Evolutionary conservation across 2,113 vertebrate species (phyloP).

Genomic region (Aviceda subcristata): DNA sequence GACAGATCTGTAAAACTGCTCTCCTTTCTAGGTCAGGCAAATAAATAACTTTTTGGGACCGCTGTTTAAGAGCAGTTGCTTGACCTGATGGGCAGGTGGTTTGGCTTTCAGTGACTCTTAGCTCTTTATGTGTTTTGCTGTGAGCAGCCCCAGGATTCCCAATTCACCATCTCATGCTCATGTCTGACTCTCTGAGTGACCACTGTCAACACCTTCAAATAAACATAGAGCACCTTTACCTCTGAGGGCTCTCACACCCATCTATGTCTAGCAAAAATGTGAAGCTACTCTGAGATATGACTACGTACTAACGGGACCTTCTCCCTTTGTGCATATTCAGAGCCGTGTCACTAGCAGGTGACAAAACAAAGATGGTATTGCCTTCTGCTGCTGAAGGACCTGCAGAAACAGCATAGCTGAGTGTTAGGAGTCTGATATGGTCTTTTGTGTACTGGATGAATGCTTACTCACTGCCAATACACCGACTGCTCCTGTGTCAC

Average conservation of each 20-base stretch:
- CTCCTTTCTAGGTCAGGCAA: not conserved
- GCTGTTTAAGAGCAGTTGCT: not conserved
- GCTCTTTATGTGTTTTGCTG: not conserved
- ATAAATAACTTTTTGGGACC: not conserved
- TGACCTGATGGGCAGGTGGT: not conserved
- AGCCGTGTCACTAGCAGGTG: not conserved
- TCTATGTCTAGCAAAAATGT: not conserved
- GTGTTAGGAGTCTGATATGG: not conserved
- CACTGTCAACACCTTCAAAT: not conserved
- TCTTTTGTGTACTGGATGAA: not conserved
- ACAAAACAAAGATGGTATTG: not conserved
- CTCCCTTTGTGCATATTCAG: not conserved
- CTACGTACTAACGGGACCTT: not conserved
- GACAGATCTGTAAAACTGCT: not conserved
- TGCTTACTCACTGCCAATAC: not conserved
- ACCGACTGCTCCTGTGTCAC: not conserved
- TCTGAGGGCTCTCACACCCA: not conserved
- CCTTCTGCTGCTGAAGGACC: not conserved
- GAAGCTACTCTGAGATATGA: not conserved
- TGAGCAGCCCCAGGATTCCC: not conserved
- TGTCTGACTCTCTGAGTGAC: not conserved
- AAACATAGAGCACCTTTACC: not conserved
- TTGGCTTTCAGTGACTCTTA: not conserved
- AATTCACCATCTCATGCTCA: accelerated
- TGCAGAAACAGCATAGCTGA: not conserved